Conservation (phyloP, 2,797 vertebrate genomes). For the Pyrocephalus nanus region DNA sequence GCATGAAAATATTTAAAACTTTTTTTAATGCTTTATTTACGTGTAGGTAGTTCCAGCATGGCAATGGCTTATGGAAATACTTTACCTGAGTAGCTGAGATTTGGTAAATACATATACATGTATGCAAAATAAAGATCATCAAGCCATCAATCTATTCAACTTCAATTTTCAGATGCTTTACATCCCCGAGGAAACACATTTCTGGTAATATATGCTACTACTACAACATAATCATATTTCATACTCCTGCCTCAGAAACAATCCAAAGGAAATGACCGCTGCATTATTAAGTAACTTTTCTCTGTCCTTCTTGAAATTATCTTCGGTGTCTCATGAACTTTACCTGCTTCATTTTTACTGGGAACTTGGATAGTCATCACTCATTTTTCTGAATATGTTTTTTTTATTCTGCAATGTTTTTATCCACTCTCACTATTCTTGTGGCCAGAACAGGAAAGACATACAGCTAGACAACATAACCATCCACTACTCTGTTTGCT, state of each 20-base stretch:
- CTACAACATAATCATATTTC: neutral
- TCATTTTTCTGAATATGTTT: neutral
- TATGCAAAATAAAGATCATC: neutral
- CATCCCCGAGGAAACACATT: neutral
- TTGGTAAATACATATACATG: neutral
- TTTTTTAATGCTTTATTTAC: neutral
- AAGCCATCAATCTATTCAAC: neutral
- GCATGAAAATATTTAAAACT: neutral
- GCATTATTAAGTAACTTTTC: neutral
- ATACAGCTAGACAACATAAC: neutral
- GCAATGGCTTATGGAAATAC: neutral
- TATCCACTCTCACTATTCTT: neutral
- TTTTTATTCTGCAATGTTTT: neutral
- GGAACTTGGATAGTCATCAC: neutral
- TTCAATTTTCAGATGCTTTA: neutral
- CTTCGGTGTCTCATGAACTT: neutral
- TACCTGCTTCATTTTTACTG: neutral
- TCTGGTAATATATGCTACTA: neutral
- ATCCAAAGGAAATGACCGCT: neutral
- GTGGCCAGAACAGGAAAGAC: neutral
- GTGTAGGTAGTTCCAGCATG: neutral
- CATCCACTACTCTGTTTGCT: neutral
- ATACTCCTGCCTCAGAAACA: neutral
- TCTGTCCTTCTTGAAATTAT: neutral
- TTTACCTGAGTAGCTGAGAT: neutral